Evolutionary conservation across 2,113 vertebrate genomes (phyloP), one percentile per base, ranked within the genome.

Genomic region (Psittacara wagleri): DNA sequence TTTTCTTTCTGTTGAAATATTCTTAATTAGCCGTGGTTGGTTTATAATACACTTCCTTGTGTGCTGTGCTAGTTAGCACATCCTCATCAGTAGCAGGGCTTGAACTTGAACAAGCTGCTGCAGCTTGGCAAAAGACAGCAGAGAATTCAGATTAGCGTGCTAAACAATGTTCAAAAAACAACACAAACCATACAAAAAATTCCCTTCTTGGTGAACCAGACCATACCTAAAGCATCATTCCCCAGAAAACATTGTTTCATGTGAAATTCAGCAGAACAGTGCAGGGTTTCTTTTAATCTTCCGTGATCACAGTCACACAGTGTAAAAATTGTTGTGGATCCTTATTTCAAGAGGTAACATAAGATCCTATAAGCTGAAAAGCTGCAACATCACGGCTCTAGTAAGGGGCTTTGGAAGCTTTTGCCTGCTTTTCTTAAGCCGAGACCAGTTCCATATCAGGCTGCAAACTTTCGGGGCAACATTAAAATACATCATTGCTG

Each of bases 301-400:
- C 86, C 81, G 66, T 62, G 63, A 96, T 89, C 31, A 49, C 22
- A 85, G 68, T 69, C 89, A 75, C 63, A 31, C n/a, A 39, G 33
- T 63, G 39, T 79, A 88, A 88, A 79, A 83, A 77, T 52, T 57
- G 35, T 29, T 52, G 76, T 80, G 59, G 77, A 61, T 81, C 83
- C 29, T 73, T 76, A 57, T 94, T 95, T 95, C 81, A 90, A 63
- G 78, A 64, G 41, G 92, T 93, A 92, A 92, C 39, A 6, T 92
- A 90, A 96, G 86, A 92, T 63, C 64, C 44, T 79, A 61, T 81
- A 94, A 96, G 29, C 73, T 72, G 83, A 83, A 87, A 96, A 95
- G 62, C 91, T 96, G 94, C 92, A 95, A 94, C 92, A 96, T 51
- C 46, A 86, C 1, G 2, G 86, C 83, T 94, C 88, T 90, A 68